Conservation (phyloP, 2,113 vertebrate genomes). For the Microcebus tavaratra region DNA sequence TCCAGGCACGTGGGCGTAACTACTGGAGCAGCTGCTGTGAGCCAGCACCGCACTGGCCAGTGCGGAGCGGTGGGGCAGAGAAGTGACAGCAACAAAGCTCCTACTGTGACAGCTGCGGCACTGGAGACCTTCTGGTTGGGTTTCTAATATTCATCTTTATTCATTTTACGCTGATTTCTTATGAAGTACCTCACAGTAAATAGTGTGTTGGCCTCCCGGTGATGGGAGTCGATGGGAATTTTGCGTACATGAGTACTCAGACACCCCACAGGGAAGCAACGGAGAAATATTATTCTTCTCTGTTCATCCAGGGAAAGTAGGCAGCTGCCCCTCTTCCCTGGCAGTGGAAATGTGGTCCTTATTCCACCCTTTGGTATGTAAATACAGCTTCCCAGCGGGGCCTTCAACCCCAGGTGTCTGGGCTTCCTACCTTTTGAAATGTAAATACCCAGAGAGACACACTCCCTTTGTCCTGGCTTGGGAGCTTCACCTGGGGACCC, state of each 20-base stretch:
- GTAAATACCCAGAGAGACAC: not conserved
- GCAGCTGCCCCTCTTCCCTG: too few relatives aligned
- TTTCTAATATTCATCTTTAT: not conserved
- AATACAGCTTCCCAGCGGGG: rapidly evolving
- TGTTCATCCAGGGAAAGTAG: not conserved
- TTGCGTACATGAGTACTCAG: not conserved
- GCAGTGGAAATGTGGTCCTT: not conserved
- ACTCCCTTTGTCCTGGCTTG: not conserved
- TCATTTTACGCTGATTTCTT: not conserved
- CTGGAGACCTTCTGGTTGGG: not conserved
- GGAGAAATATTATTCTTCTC: not conserved
- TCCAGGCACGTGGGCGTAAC: too few relatives aligned
- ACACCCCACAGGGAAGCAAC: not conserved
- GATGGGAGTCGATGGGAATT: not conserved
- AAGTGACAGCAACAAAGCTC: too few relatives aligned
- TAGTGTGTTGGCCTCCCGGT: not conserved
- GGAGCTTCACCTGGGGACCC: not conserved
- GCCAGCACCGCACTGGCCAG: not conserved
- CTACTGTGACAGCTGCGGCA: rapidly evolving
- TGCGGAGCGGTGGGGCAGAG: not conserved
- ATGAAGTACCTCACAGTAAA: not conserved
- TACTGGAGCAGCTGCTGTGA: not conserved
- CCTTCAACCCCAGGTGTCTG: not conserved
- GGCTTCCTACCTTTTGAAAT: not conserved
- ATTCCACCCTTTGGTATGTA: not conserved